Evolutionary conservation across 2,113 vertebrate genomes (phyloP).

Genomic region (Arizona elegans): DNA sequence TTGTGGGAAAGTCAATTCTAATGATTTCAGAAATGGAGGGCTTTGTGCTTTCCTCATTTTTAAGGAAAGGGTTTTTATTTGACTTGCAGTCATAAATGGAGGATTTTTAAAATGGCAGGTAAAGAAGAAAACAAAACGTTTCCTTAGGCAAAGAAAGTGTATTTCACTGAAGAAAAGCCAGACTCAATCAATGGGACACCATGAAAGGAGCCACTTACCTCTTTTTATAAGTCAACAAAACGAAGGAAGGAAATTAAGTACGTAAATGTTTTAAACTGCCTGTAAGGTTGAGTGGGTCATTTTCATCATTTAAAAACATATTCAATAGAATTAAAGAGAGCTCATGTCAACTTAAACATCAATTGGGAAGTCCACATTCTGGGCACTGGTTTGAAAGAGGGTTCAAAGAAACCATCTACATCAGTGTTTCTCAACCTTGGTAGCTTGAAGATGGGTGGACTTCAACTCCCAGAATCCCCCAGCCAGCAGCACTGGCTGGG

Average conservation of each 20-base stretch:
- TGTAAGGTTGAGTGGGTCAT: conserved; percentile 42
- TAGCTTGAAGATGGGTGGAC: no score
- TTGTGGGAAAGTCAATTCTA: conserved; percentile 84
- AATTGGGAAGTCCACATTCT: not conserved
- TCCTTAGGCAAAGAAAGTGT: conserved; percentile 91
- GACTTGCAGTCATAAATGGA: conserved; percentile 58
- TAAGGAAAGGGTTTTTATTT: conserved; percentile 73
- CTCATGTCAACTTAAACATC: not conserved
- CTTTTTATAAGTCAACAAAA: conserved; percentile 62
- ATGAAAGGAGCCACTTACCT: conserved; percentile 78
- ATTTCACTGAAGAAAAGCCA: conserved; percentile 60
- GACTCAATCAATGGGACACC: conserved; percentile 84
- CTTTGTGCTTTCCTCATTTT: conserved; percentile 77
- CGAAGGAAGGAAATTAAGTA: conserved; percentile 55
- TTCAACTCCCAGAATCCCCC: no score
- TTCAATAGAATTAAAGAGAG: not conserved
- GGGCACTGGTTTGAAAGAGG: not conserved
- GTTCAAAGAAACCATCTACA: not conserved
- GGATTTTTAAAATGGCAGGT: conserved; percentile 69
- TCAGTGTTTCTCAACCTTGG: not conserved
- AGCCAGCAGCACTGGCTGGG: no score
- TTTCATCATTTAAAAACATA: conserved; percentile 22
- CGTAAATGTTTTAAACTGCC: conserved; percentile 49
- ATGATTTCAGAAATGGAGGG: conserved; percentile 84
- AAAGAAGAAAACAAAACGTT: conserved; percentile 88